These are phyloP conservation scores for Epinotia nisella DNA, from an alignment of 2,888 invertebrate species.

Conservation along the genomic window DNA sequence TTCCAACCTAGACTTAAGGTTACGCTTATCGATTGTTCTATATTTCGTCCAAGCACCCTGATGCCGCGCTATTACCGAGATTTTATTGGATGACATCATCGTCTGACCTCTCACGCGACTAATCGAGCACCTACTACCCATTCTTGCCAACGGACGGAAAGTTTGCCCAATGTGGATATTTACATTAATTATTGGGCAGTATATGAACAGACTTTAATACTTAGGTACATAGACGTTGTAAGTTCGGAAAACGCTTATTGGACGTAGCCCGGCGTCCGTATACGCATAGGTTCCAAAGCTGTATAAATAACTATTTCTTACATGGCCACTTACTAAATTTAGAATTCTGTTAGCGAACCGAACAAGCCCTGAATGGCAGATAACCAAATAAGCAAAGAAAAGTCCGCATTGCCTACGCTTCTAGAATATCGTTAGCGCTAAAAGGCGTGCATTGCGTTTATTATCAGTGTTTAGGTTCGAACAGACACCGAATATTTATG, in stretches of 20 bases:
- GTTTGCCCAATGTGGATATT: conserved; percentile 8
- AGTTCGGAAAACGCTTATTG: conserved; percentile 44
- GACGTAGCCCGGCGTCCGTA: conserved; percentile 45
- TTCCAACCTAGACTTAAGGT: not conserved
- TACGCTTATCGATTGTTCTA: conserved; percentile 40
- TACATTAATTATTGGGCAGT: not conserved
- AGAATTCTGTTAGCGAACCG: conserved; percentile 63
- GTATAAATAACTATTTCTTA: conserved; percentile 39
- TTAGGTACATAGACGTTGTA: conserved; percentile 10
- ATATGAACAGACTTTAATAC: not conserved
- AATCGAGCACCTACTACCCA: conserved; percentile 19
- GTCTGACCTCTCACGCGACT: conserved; percentile 42
- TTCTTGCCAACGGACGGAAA: conserved; percentile 6
- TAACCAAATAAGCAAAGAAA: conserved; percentile 50
- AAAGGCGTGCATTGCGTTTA: conserved; percentile 24
- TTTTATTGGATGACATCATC: conserved; percentile 48
- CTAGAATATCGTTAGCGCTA: conserved; percentile 46
- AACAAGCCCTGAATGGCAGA: conserved; percentile 56
- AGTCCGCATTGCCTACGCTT: conserved; percentile 44
- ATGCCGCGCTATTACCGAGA: conserved; percentile 21
- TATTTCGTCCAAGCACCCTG: conserved; percentile 38
- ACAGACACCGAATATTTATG: conserved; percentile 15
- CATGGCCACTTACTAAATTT: conserved; percentile 62
- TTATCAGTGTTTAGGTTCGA: conserved; percentile 11
- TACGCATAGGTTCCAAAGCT: conserved; percentile 67